phyloP scores from a whole-genome alignment of 2,797 vertebrate species.

The Rhinella marina region DNA sequence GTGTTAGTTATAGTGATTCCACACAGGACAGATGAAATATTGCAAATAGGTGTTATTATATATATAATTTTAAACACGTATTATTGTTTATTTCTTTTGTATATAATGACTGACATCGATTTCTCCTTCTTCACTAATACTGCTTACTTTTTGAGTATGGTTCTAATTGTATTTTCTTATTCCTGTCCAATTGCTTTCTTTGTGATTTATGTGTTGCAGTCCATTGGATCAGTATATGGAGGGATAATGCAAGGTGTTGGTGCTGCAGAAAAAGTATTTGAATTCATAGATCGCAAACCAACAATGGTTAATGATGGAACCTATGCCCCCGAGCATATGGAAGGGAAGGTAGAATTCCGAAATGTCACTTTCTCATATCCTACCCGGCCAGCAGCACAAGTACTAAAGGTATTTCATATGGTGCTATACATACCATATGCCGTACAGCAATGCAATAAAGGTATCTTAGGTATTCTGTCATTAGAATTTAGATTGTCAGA shows the following conservation, averaged over 20 bases:
- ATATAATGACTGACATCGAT: not conserved
- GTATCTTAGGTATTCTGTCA: too few species aligned
- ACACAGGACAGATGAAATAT: too few species aligned
- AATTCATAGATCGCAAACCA: slow-evolving; percentile 90
- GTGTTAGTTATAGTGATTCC: too few species aligned
- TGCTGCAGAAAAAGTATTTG: slow-evolving; percentile 94
- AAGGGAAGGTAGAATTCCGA: slow-evolving; percentile 89
- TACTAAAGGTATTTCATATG: slow-evolving; percentile 83
- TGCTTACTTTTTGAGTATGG: not conserved
- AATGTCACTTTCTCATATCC: slow-evolving; percentile 90
- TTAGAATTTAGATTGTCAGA: too few species aligned
- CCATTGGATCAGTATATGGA: slow-evolving; percentile 87
- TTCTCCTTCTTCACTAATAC: not conserved
- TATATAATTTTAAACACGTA: too few species aligned
- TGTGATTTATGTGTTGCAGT: slow-evolving; percentile 72
- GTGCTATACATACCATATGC: not conserved
- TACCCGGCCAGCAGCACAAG: slow-evolving; percentile 81
- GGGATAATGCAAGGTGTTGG: slow-evolving; percentile 96
- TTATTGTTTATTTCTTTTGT: too few species aligned
- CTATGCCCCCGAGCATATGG: slow-evolving; percentile 80
- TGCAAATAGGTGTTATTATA: too few species aligned
- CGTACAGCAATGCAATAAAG: too few species aligned
- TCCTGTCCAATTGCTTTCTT: not conserved
- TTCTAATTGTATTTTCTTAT: not conserved
- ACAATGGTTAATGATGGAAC: slow-evolving; percentile 79